A percentile compares a stretch with the other conserved stretches of the same genome.
Evolutionary conservation across 2,113 vertebrate genomes (phyloP).

Genomic region (Pygoscelis adeliae): DNA sequence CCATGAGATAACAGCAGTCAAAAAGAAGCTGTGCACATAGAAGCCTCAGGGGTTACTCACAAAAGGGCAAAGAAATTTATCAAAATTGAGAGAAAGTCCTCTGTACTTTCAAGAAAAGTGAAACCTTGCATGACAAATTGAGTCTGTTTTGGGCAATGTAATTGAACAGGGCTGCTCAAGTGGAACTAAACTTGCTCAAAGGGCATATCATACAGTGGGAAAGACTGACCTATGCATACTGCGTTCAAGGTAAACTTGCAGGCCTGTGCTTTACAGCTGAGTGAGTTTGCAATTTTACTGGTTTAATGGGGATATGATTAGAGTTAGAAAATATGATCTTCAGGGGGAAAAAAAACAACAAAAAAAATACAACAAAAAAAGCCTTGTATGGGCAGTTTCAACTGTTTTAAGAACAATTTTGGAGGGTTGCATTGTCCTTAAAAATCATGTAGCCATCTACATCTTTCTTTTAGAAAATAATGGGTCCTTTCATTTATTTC

Average conservation of each 20-base stretch:
- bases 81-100: constrained; percentile 31
- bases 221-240: not conserved
- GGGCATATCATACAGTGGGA: not conserved
- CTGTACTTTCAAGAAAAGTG: constrained; percentile 8
- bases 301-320: not conserved
- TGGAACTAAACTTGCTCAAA: not conserved
- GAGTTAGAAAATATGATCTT: not conserved
- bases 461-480: not conserved
- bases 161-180: constrained; percentile 1
- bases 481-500: not conserved
- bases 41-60: not conserved
- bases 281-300: not conserved
- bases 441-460: not conserved
- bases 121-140: constrained; percentile 51
- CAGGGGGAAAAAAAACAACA: fast-evolving
- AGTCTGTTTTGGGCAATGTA: not conserved
- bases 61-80: constrained; percentile 59
- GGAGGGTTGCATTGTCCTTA: not conserved
- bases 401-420: not conserved
- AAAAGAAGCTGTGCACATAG: not conserved
- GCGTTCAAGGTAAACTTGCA: not conserved
- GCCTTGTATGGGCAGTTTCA: not conserved
- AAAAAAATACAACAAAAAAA: not conserved
- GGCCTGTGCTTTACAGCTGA: not conserved
- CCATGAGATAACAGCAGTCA: not conserved